Conservation (phyloP, 92 coral and sea anemone genomes). For the Siderastrea radians region DNA sequence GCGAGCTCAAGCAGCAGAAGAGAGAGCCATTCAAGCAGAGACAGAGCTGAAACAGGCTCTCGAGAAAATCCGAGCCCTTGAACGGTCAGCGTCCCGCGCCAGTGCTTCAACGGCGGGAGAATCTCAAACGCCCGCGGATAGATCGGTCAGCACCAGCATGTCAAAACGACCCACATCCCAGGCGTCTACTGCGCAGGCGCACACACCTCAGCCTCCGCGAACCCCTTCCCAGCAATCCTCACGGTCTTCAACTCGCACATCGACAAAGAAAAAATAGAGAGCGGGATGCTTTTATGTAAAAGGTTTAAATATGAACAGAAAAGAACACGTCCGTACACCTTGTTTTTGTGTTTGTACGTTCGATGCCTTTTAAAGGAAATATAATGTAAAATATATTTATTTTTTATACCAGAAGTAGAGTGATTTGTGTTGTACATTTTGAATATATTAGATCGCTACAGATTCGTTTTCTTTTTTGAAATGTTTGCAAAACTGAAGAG, state of each 20-base stretch:
- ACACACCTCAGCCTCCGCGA: slow-evolving; percentile 68
- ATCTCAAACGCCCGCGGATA: slow-evolving; percentile 74
- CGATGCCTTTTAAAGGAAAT: too few relatives aligned
- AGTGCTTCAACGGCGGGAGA: slow-evolving; percentile 68
- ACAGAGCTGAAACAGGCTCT: slow-evolving; percentile 93
- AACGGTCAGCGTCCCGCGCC: slow-evolving; percentile 94
- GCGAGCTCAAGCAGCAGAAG: slow-evolving; percentile 92
- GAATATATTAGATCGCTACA: too few relatives aligned
- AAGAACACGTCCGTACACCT: too few relatives aligned
- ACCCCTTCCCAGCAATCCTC: slow-evolving; percentile 83
- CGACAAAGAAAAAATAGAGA: slow-evolving; percentile 74
- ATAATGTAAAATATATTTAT: too few relatives aligned
- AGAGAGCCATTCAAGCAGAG: slow-evolving; percentile 94
- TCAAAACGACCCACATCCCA: slow-evolving; percentile 73
- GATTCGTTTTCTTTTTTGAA: too few relatives aligned
- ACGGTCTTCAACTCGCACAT: slow-evolving; percentile 79
- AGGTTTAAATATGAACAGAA: background rate
- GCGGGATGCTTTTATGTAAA: background rate
- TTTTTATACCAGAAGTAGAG: too few relatives aligned
- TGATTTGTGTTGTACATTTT: too few relatives aligned
- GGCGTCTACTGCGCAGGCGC: slow-evolving; percentile 73
- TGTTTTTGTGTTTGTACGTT: too few relatives aligned
- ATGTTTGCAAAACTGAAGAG: too few relatives aligned
- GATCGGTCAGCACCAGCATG: slow-evolving; percentile 81
- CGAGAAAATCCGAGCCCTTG: slow-evolving; percentile 96